Conservation (phyloP, 2,113 vertebrate species). For the Bubo bubo region DNA sequence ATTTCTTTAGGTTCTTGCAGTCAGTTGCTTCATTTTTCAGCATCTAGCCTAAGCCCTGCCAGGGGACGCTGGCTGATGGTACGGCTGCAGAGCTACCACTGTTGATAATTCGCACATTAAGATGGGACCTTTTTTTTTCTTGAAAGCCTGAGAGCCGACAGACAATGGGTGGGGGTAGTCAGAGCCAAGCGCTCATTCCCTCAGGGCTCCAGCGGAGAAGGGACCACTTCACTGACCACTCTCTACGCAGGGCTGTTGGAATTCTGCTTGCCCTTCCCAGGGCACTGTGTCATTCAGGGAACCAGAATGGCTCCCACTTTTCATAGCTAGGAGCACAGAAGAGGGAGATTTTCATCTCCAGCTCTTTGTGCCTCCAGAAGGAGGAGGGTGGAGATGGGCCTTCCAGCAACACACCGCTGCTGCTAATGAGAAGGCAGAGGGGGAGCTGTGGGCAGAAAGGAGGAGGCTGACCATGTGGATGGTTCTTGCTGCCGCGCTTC, state of each 20-base stretch:
- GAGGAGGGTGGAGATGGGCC: not conserved
- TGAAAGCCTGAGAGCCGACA: not conserved
- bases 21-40: not conserved
- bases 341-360: not conserved
- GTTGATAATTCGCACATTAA: not conserved
- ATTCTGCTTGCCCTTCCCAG: not conserved
- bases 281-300: not conserved
- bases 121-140: not conserved
- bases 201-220: not conserved
- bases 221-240: not conserved
- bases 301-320: not conserved
- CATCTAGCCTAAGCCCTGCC: not conserved
- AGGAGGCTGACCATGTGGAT: not conserved
- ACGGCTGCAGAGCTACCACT: not conserved
- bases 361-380: not conserved
- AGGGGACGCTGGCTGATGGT: rapidly evolving
- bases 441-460: not conserved
- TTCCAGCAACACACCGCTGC: not conserved
- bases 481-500: not conserved
- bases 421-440: not conserved
- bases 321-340: not conserved
- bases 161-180: not conserved
- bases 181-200: not conserved
- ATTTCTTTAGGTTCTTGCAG: not conserved
- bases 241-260: not conserved